phyloP scores from a whole-genome alignment of 2,797 vertebrate genomes.

The Acrocephalus scirpaceus region DNA sequence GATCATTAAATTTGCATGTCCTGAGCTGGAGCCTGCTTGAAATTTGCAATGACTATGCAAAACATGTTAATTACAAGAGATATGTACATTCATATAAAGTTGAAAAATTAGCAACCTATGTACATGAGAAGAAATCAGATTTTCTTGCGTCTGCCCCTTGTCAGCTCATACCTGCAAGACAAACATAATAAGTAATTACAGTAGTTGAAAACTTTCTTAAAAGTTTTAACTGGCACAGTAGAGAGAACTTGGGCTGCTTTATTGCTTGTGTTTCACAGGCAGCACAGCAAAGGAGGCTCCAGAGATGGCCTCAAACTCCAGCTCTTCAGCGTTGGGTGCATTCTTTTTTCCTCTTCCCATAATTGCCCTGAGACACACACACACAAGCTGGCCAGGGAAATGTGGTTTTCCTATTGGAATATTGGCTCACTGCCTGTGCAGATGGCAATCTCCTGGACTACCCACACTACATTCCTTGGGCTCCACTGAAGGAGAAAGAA shows the following conservation, averaged over 20 bases:
- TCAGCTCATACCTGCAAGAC: conserved; percentile 78
- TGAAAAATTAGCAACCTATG: background rate
- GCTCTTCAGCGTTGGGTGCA: fast-evolving
- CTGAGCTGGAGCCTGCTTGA: conserved; percentile 30
- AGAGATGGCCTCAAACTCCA: background rate
- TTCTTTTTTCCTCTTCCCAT: background rate
- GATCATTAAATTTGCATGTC: background rate
- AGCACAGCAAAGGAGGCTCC: background rate
- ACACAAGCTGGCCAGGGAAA: background rate
- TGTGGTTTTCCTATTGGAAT: background rate
- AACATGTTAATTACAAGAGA: conserved; percentile 43
- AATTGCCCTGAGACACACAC: background rate
- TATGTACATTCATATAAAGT: conserved; percentile 41
- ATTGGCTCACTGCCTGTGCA: background rate
- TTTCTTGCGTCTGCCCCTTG: conserved; percentile 63
- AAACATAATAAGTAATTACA: background rate
- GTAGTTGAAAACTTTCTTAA: background rate
- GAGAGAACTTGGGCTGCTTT: background rate
- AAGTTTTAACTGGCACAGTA: background rate
- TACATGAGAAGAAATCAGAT: conserved; percentile 52
- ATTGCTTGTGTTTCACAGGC: background rate
- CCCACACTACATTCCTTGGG: background rate
- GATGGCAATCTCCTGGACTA: background rate
- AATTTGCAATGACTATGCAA: conserved; percentile 19
- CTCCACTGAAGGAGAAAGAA: background rate